Conservation (phyloP, 2,888 invertebrate genomes). For the Chironomus riparius region DNA sequence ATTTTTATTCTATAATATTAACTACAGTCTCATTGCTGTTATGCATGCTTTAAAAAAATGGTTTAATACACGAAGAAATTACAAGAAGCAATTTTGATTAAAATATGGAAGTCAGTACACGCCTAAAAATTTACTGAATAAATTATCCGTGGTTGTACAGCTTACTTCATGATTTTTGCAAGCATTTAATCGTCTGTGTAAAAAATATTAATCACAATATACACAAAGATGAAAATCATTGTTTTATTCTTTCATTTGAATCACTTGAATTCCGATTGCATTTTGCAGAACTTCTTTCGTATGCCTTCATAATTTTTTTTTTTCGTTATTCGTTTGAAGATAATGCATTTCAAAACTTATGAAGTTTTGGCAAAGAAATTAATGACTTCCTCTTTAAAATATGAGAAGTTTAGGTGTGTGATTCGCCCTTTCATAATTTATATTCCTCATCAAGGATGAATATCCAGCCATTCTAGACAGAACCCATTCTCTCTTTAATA, state of each 20-base stretch:
- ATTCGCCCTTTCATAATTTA: too few species aligned
- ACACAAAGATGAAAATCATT: not conserved
- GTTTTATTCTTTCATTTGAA: not conserved
- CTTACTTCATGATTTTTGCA: not conserved
- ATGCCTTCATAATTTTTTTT: not conserved
- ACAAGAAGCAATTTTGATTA: not conserved
- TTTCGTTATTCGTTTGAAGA: not conserved
- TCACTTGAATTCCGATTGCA: not conserved
- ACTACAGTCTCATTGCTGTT: not conserved
- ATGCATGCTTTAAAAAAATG: not conserved
- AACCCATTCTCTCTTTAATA: too few species aligned
- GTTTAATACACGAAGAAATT: not conserved
- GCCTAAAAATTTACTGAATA: constrained; percentile 12
- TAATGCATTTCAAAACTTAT: not conserved
- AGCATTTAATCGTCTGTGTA: not conserved
- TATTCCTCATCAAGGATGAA: too few species aligned
- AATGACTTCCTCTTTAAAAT: constrained; percentile 19
- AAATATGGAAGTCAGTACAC: constrained; percentile 13
- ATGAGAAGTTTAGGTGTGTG: not conserved
- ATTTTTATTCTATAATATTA: too few species aligned
- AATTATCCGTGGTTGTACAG: constrained; percentile 3
- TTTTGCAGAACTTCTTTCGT: not conserved
- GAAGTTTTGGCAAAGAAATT: constrained; percentile 6
- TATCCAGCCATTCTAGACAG: too few species aligned
- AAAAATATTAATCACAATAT: not conserved